Evolutionary conservation across 2,888 invertebrate genomes (phyloP).

Genomic region (Stictocephala bisonia): DNA sequence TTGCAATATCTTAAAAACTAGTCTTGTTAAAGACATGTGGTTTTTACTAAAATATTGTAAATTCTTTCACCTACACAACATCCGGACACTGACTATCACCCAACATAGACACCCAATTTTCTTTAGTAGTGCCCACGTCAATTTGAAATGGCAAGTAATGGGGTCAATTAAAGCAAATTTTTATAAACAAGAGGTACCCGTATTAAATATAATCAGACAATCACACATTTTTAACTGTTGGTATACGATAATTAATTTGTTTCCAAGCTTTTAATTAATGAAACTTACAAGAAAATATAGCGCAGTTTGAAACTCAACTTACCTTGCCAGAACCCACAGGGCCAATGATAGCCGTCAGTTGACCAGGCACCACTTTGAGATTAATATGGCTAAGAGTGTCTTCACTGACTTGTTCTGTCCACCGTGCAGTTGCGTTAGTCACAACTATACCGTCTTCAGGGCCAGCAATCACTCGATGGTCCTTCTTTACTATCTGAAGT

Average conservation of each 20-base stretch:
- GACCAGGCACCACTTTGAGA: conserved; percentile 69
- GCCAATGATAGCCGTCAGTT: conserved; percentile 77
- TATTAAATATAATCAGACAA: not conserved
- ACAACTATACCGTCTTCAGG: conserved; percentile 66
- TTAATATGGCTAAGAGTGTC: conserved; percentile 69
- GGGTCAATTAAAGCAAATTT: no score
- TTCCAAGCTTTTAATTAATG: no score
- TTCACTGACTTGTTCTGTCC: conserved; percentile 68
- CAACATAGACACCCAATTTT: no score
- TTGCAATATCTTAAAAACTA: no score
- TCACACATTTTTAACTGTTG: not conserved
- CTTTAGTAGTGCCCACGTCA: no score
- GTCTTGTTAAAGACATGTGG: no score
- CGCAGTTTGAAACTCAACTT: conserved; percentile 57
- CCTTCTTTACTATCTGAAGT: not conserved
- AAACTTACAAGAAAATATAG: no score
- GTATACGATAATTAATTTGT: not conserved
- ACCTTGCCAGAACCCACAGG: conserved; percentile 82
- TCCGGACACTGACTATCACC: no score
- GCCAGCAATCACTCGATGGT: conserved; percentile 9
- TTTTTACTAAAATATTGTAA: no score
- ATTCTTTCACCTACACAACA: no score
- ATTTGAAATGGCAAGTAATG: no score
- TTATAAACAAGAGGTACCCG: not conserved
- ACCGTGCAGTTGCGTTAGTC: conserved; percentile 64